Percentiles rank a stretch among this genome's conserved stretches.
Conservation (phyloP, 2,888 invertebrate genomes). For the Antitype chi region DNA sequence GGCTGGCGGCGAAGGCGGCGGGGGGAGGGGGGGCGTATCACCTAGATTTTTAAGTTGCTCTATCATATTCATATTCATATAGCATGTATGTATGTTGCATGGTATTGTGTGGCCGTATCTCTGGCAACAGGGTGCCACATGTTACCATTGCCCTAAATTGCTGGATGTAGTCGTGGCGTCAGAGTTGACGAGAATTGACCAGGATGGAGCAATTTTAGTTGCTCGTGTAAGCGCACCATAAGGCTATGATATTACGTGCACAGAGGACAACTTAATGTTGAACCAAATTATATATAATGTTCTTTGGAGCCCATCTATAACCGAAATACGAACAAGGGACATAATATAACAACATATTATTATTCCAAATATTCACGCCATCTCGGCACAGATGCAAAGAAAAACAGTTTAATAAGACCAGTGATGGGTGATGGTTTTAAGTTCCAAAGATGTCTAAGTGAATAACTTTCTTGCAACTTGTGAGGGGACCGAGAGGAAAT, state of each 20-base stretch:
- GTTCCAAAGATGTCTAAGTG: conserved; percentile 5
- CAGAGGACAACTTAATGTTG: background rate
- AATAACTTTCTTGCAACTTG: conserved; percentile 41
- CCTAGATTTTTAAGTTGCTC: too few relatives aligned
- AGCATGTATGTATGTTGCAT: too few relatives aligned
- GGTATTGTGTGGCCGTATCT: too few relatives aligned
- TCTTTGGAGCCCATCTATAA: conserved; percentile 49
- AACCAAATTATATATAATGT: conserved; percentile 4
- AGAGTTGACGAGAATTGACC: too few relatives aligned
- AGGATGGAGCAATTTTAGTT: too few relatives aligned
- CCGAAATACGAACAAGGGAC: conserved; percentile 41
- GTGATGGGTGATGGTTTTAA: conserved; percentile 5
- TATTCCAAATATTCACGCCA: background rate
- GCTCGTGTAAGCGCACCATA: too few relatives aligned
- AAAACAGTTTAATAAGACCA: background rate
- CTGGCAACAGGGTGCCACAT: too few relatives aligned
- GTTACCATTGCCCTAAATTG: too few relatives aligned
- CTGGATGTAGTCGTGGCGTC: too few relatives aligned
- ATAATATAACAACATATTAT: background rate
- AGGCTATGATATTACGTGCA: conserved; percentile 27
- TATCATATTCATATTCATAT: too few relatives aligned
- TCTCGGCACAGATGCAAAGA: background rate
- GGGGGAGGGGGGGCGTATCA: too few relatives aligned
- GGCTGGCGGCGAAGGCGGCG: too few relatives aligned
- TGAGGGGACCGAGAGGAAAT: conserved; percentile 1